Evolutionary conservation across 1,140 invertebrate genomes (phyloP).

Genomic region (Diabrotica virgifera): DNA sequence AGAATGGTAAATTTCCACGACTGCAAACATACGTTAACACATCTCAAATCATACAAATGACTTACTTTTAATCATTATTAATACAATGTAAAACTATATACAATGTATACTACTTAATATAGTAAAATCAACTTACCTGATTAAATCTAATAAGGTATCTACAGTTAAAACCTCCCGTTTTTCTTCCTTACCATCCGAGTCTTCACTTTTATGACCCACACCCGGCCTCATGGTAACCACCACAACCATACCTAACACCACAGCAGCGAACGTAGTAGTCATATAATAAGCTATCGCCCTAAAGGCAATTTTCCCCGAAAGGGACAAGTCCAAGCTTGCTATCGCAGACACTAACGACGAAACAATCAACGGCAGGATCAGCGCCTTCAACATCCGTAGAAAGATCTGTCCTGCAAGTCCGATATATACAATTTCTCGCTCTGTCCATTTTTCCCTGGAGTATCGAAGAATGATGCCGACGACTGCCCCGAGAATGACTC

Average conservation of each 20-base stretch:
- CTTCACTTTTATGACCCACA: conserved; percentile 37
- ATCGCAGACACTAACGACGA: conserved; percentile 72
- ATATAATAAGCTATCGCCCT: conserved; percentile 74
- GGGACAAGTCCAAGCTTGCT: conserved; percentile 63
- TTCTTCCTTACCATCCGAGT: conserved; percentile 21
- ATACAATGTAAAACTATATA: too few species aligned
- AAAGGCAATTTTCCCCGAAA: conserved; percentile 64
- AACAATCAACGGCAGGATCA: conserved; percentile 73
- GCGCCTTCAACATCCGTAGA: conserved; percentile 69
- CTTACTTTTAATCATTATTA: too few species aligned
- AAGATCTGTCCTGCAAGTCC: conserved; percentile 68
- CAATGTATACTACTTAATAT: too few species aligned
- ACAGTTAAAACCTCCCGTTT: conserved; percentile 65
- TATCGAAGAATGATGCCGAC: conserved; percentile 61
- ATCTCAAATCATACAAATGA: too few species aligned
- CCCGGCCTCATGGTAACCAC: conserved; percentile 71
- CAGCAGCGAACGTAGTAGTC: conserved; percentile 71
- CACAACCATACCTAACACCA: conserved; percentile 69
- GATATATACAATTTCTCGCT: conserved; percentile 65
- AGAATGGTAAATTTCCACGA: too few species aligned
- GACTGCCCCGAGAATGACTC: conserved; percentile 62
- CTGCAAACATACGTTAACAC: too few species aligned
- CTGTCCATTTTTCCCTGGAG: conserved; percentile 49
- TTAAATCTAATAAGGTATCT: conserved; percentile 82
- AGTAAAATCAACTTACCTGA: conserved; percentile 52